phyloP scores from a whole-genome alignment of 1,140 invertebrate species.

The Ceratitis capitata region DNA sequence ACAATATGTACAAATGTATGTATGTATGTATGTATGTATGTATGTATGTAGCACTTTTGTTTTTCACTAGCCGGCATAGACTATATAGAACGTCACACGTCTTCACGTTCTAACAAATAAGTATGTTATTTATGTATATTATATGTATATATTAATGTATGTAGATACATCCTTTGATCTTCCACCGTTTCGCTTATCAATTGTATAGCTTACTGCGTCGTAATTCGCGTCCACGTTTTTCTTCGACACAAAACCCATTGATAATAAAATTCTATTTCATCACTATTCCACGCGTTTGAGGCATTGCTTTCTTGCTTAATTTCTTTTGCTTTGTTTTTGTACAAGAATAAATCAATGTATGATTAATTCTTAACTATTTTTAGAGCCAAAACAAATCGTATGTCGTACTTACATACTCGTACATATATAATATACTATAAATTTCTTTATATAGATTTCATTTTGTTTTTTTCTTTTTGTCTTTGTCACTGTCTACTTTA shows the following conservation, averaged over 20 bases:
- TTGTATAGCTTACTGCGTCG: not conserved
- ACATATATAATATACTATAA: not conserved
- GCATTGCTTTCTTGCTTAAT: not conserved
- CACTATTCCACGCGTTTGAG: not conserved
- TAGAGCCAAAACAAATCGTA: not conserved
- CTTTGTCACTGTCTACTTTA: not conserved
- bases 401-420: not conserved
- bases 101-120: not conserved
- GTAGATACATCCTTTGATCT: not conserved
- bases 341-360: not conserved
- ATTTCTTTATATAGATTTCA: not conserved
- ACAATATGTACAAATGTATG: not conserved
- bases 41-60: not conserved
- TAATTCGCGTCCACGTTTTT: not conserved
- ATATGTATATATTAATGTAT: not conserved
- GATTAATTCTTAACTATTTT: conserved; percentile 19
- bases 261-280: not conserved
- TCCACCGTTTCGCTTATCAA: not conserved
- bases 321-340: not conserved
- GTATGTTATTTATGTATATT: not conserved
- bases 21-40: not conserved
- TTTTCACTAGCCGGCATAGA: not conserved
- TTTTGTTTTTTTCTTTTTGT: not conserved
- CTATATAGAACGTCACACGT: not conserved
- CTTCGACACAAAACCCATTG: not conserved